phyloP scores from a whole-genome alignment of 2,888 invertebrate species.

The Latheticus oryzae region DNA sequence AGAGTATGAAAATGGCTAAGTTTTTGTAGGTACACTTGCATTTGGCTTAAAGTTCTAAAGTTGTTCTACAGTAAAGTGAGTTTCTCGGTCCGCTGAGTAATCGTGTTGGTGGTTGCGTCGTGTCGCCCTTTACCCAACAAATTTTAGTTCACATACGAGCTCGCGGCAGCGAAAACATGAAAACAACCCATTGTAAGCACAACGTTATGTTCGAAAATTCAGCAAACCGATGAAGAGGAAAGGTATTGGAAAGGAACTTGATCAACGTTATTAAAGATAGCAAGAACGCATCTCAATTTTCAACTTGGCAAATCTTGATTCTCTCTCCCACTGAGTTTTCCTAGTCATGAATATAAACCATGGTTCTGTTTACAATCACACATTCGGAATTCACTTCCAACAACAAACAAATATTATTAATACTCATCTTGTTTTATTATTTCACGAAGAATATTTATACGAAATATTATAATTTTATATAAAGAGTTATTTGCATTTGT shows the following conservation, averaged over 20 bases:
- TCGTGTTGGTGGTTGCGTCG: constrained; percentile 42
- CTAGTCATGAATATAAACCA: constrained; percentile 24
- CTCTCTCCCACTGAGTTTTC: constrained; percentile 4
- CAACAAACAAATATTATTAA: too few relatives aligned
- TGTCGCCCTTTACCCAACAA: constrained; percentile 40
- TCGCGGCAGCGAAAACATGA: constrained; percentile 32
- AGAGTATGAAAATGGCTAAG: constrained; percentile 39
- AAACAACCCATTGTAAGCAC: constrained; percentile 36
- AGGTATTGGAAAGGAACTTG: constrained; percentile 34
- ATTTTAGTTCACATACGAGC: constrained; percentile 40
- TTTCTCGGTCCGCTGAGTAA: constrained; percentile 44
- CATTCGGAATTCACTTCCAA: constrained; percentile 10
- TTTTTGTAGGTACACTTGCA: constrained; percentile 42
- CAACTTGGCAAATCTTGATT: constrained; percentile 20
- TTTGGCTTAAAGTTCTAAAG: constrained; percentile 40
- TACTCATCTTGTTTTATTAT: constrained; percentile 13
- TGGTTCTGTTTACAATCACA: constrained; percentile 20
- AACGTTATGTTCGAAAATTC: constrained; percentile 29
- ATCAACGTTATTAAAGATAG: constrained; percentile 38
- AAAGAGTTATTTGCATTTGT: constrained; percentile 31
- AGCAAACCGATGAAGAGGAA: constrained; percentile 33
- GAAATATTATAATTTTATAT: constrained; percentile 27
- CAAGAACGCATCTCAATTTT: constrained; percentile 32
- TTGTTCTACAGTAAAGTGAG: constrained; percentile 41
- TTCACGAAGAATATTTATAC: constrained; percentile 7